Base-by-base conservation (phyloP, 2,797 vertebrate species). In the Karalla daura region DNA sequence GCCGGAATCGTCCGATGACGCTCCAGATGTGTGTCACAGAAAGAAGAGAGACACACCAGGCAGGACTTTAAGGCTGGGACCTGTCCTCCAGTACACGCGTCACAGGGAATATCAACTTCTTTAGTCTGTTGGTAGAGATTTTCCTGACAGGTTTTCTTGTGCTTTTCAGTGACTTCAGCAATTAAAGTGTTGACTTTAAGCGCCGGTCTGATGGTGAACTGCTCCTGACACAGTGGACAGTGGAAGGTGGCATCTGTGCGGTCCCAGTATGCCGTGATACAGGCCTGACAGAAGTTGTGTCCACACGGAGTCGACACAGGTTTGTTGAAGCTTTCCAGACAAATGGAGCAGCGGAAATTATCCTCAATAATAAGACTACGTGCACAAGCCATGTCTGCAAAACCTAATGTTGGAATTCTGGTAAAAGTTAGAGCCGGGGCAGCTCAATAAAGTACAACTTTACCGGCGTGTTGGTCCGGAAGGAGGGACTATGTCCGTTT, bases 11-110 rank as follows among this genome's bases (percentile, higher is more conserved):
- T 89, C 54, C 40, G 74, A 66, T 93, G 92, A 21, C 67, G 88
- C 67, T 86, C 23, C 20, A 92, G 73, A 68, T 91, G 90, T 44
- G 15, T 66, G 17, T 63, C n/a, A 30, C 89, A 92, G 43, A 59
- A 91, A 12, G 91, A 91, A 23, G 13, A 39, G 6, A 89, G 72
- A 62, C 89, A 92, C 46, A 79, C 76, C 23, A 91, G 82, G 44
- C 90, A 93, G 44, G 89, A 90, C 56, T 88, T 88, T 3, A 84
- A 1, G 11, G 89, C 88, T 12, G 50, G 3, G 0, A 5, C 7
- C 46, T 80, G 86, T 33, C 11, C 15, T 1, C 54, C 69, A 1
- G 54, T 23, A 47, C 87, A 93, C 0, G 33, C 2, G 45, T 10
- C 25, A 55, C 90, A 92, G 9, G 68, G 61, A 40, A 91, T 83